A percentile compares a stretch with the other conserved stretches of the same genome.
phyloP scores from a whole-genome alignment of 2,113 vertebrate genomes.

The cat (Felis catus) region DNA sequence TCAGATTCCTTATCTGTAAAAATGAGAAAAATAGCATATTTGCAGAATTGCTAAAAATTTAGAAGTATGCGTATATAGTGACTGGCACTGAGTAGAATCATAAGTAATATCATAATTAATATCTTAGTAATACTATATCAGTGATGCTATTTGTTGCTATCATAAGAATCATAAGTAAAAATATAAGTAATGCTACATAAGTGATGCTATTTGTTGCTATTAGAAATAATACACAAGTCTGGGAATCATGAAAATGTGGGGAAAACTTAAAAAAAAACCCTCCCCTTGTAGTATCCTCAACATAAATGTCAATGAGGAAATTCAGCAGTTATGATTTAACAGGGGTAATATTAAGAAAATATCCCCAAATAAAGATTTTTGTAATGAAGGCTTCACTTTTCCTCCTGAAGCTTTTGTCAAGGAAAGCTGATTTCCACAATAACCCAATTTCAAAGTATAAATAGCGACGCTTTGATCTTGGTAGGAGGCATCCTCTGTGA shows the following conservation, averaged over 20 bases:
- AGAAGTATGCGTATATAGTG: not conserved
- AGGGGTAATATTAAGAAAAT: constrained; percentile 28
- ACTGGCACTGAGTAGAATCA: not conserved
- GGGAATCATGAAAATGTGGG: not conserved
- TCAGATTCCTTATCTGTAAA: not conserved
- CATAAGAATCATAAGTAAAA: not conserved
- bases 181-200: not conserved
- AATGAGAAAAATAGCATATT: not conserved
- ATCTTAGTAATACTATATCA: not conserved
- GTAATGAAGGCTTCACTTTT: not conserved
- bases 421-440: constrained; percentile 32
- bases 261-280: not conserved
- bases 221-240: not conserved
- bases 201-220: not conserved
- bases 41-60: not conserved
- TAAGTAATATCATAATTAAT: not conserved
- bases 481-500: constrained; percentile 37
- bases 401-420: not conserved
- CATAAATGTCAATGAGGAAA: constrained; percentile 2
- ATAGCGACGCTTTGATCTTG: constrained; percentile 55
- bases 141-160: not conserved
- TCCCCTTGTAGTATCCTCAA: not conserved
- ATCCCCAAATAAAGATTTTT: not conserved
- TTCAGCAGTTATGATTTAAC: not conserved
- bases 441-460: constrained; percentile 40